phyloP scores from a whole-genome alignment of 2,888 invertebrate species.

The Apeira syringaria region DNA sequence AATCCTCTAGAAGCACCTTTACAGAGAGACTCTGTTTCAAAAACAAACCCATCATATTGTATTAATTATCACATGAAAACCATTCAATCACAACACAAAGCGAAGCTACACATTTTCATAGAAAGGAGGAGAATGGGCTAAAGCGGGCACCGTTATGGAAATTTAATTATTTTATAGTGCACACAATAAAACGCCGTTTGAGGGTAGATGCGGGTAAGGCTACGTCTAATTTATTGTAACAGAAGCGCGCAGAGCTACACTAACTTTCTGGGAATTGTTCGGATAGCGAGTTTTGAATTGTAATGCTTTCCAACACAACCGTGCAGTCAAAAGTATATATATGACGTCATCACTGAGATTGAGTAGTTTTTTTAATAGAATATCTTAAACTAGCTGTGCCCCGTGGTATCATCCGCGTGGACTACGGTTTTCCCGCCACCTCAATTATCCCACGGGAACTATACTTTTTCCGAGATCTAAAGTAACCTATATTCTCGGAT shows the following conservation, averaged over 20 bases:
- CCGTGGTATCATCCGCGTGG: no score
- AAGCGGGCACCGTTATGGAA: conserved; percentile 55
- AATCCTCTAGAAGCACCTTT: no score
- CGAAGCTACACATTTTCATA: conserved; percentile 28
- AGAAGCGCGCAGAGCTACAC: conserved; percentile 23
- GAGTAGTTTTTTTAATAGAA: no score
- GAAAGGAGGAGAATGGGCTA: conserved; percentile 31
- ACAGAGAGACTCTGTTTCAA: no score
- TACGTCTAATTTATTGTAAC: conserved; percentile 46
- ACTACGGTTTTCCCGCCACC: no score
- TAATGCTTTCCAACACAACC: conserved; percentile 17
- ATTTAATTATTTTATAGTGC: conserved; percentile 67
- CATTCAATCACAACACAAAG: conserved; percentile 10
- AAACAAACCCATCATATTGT: no score
- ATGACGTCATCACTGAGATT: neutral
- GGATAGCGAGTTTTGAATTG: conserved; percentile 24
- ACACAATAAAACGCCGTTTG: conserved; percentile 53
- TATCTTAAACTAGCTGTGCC: no score
- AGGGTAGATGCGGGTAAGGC: conserved; percentile 41
- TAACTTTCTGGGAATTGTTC: conserved; percentile 31
- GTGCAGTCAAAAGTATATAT: neutral
- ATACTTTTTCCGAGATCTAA: no score
- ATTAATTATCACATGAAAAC: no score
- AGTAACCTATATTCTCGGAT: no score
- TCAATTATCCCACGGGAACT: no score